phyloP scores from a whole-genome alignment of 2,113 vertebrate genomes.

The Typhlomys cinereus region DNA sequence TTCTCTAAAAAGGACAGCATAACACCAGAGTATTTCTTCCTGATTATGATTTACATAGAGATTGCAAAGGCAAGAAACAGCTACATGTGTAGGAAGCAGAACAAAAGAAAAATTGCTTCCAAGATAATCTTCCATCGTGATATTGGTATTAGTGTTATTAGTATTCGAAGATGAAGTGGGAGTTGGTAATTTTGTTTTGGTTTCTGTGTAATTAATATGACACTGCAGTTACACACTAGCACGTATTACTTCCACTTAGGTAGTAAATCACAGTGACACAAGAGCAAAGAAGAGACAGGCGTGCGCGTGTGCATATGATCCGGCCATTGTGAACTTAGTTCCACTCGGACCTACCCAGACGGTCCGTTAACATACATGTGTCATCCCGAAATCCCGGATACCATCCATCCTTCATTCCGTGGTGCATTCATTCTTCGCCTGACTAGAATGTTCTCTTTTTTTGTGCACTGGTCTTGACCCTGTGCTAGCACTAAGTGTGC shows the following conservation, averaged over 20 bases:
- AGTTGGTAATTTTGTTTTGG: conserved; percentile 78
- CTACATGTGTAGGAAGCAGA: conserved; percentile 48
- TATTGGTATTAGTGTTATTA: conserved; percentile 57
- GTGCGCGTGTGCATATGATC: fast-evolving
- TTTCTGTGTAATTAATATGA: conserved; percentile 81
- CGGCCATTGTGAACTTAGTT: not conserved
- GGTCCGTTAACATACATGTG: not conserved
- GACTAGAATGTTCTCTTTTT: not conserved
- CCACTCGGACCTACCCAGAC: not conserved
- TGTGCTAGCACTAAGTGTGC: not conserved
- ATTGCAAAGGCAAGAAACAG: conserved; percentile 58
- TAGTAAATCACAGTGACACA: conserved; percentile 52
- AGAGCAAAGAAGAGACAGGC: not conserved
- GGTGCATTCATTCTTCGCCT: not conserved
- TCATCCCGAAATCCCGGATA: not conserved
- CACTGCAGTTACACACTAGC: conserved; percentile 72
- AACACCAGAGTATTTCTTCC: not conserved
- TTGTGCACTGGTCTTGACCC: not conserved
- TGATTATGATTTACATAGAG: conserved; percentile 22
- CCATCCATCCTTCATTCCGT: not conserved
- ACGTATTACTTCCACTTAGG: conserved; percentile 60
- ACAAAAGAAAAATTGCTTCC: conserved; percentile 67
- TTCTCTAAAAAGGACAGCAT: conserved; percentile 23
- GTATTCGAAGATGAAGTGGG: conserved; percentile 73
- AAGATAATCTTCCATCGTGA: conserved; percentile 54